Evolutionary conservation across 2,888 invertebrate genomes (phyloP).

Genomic region (Mythimna lalbum): DNA sequence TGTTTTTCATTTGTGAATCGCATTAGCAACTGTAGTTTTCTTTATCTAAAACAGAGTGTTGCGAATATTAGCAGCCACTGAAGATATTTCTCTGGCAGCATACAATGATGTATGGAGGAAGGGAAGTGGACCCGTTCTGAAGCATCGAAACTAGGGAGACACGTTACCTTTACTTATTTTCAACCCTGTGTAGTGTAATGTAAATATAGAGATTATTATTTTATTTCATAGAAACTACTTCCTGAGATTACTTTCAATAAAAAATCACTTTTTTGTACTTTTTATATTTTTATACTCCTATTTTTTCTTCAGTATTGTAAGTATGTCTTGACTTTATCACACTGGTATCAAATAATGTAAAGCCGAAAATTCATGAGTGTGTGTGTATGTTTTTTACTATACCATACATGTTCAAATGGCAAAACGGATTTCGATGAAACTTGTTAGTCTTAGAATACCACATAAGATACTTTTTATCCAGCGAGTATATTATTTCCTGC

Average conservation of each 20-base stretch:
- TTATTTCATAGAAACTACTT: no score
- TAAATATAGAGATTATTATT: neutral
- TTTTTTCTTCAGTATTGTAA: neutral
- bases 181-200: no score
- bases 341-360: no score
- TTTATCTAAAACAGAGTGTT: constrained; percentile 5
- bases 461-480: no score
- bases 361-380: no score
- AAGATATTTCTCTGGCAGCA: constrained; percentile 29
- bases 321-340: no score
- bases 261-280: neutral
- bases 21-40: neutral
- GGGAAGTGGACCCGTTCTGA: constrained; percentile 14
- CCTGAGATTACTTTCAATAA: no score
- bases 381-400: no score
- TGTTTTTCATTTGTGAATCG: neutral
- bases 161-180: neutral
- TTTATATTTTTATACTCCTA: neutral
- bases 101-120: constrained; percentile 37
- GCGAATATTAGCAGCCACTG: constrained; percentile 8
- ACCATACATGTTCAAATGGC: no score
- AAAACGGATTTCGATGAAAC: no score
- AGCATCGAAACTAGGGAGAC: constrained; percentile 4
- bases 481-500: no score
- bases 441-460: no score